Conservation (phyloP, 2,113 vertebrate species). For the Corapipo altera region DNA sequence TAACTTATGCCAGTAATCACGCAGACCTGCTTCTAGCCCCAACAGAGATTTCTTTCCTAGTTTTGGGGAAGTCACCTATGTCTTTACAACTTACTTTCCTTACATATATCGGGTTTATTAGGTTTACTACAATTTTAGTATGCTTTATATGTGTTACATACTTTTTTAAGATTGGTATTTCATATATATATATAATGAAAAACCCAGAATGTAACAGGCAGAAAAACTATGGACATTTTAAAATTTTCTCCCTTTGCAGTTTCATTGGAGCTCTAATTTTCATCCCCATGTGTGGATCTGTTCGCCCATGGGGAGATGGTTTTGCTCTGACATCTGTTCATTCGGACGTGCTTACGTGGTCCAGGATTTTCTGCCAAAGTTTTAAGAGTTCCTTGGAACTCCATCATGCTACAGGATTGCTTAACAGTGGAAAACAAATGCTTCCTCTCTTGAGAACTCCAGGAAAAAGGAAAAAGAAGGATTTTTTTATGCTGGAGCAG, state of each 20-base stretch:
- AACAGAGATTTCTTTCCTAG: not conserved
- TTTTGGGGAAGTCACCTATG: not conserved
- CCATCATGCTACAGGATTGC: not conserved
- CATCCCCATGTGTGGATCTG: not conserved
- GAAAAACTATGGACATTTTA: not conserved
- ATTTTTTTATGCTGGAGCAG: not conserved
- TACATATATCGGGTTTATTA: not conserved
- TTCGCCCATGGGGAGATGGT: not conserved
- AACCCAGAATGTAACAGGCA: not conserved
- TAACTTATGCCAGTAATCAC: not conserved
- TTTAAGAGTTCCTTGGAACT: slow-evolving; percentile 41
- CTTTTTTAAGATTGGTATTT: not conserved
- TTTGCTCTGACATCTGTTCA: not conserved
- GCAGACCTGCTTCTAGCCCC: not conserved
- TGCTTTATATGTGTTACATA: not conserved
- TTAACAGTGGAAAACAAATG: not conserved
- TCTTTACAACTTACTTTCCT: not conserved
- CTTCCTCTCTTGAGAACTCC: not conserved
- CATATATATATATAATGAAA: not conserved
- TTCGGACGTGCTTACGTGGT: not conserved
- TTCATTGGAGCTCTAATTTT: not conserved
- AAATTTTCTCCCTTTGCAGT: not conserved
- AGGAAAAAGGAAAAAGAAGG: not conserved
- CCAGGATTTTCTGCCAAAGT: not conserved
- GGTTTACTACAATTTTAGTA: not conserved